phyloP scores from a whole-genome alignment of 2,797 vertebrate species.

The Xerus rutilus region DNA sequence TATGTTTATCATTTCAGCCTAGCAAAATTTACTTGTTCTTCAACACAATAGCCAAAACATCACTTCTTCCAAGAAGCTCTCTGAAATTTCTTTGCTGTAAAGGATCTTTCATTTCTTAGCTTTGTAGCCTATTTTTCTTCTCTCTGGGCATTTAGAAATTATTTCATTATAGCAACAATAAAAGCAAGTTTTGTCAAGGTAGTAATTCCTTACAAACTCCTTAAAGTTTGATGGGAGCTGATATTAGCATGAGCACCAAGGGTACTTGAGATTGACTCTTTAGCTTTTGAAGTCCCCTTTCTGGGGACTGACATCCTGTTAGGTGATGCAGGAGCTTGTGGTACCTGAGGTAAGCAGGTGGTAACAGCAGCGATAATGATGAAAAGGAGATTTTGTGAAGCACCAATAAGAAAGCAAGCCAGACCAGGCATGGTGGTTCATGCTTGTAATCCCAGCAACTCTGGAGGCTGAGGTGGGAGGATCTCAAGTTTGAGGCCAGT shows the following conservation, averaged over 20 bases:
- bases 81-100: background rate
- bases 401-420: background rate
- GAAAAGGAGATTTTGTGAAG: conserved; percentile 30
- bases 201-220: conserved; percentile 18
- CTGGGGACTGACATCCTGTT: background rate
- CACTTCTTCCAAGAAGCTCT: conserved; percentile 9
- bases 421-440: too few species aligned
- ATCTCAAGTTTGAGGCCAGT: too few species aligned
- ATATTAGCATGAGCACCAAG: background rate
- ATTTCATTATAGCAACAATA: background rate
- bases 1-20: background rate
- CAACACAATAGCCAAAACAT: background rate
- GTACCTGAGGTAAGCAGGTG: background rate
- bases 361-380: background rate
- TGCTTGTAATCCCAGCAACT: too few species aligned
- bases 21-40: conserved; percentile 43
- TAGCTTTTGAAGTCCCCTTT: background rate
- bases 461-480: too few species aligned
- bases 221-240: background rate
- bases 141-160: conserved; percentile 36
- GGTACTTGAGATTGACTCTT: background rate
- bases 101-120: background rate
- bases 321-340: background rate
- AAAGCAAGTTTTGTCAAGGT: conserved; percentile 26
- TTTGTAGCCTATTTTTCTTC: conserved; percentile 19